phyloP scores from a whole-genome alignment of 2,113 vertebrate species.

The Carlito syrichta region DNA sequence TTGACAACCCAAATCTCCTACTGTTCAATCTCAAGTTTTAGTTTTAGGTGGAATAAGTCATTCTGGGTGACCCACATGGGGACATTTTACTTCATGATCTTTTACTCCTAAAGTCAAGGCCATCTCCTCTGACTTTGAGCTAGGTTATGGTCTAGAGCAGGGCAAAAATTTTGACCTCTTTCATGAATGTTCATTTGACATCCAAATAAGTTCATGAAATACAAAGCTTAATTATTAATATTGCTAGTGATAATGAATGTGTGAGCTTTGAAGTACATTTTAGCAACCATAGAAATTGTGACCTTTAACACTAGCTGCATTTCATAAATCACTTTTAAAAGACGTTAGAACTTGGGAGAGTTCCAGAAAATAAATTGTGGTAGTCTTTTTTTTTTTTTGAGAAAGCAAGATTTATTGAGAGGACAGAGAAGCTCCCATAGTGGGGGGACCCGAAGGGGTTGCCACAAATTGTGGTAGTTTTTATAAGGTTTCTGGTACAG shows the following conservation, averaged over 20 bases:
- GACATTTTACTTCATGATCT: background rate
- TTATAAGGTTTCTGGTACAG: background rate
- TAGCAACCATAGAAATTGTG: background rate
- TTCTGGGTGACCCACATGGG: background rate
- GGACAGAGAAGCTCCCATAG: too few relatives aligned
- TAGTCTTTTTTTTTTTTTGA: too few relatives aligned
- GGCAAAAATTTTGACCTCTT: background rate
- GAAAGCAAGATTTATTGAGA: too few relatives aligned
- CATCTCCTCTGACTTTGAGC: background rate
- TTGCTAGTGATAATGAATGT: background rate
- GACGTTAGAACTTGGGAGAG: background rate
- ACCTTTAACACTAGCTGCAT: background rate
- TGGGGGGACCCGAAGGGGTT: too few relatives aligned
- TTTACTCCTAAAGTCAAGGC: background rate
- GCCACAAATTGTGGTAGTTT: background rate
- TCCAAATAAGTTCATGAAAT: background rate
- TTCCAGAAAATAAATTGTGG: background rate
- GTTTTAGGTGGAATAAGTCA: background rate
- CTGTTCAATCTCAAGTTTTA: background rate
- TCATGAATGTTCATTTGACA: background rate
- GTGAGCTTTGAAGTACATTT: background rate
- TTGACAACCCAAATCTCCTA: background rate
- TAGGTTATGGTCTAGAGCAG: background rate
- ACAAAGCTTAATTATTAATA: background rate
- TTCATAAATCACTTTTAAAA: slow-evolving; percentile 10